Evolutionary conservation across 2,113 vertebrate genomes (phyloP).

Genomic region (Odobenus rosmarus): DNA sequence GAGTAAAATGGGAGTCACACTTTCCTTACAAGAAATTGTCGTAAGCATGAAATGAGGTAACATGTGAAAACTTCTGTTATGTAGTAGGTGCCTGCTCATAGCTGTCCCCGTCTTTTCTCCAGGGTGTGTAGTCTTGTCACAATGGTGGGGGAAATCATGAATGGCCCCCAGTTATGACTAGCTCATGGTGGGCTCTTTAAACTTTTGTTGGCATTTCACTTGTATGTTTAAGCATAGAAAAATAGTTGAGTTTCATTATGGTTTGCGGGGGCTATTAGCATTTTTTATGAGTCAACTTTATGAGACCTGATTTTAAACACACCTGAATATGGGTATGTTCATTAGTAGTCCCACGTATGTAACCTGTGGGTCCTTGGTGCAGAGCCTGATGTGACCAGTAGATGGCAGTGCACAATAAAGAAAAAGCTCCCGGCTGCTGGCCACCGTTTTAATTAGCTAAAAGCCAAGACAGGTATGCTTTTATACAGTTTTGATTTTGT

Average conservation of each 20-base stretch:
- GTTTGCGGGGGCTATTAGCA: not conserved
- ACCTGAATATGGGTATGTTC: not conserved
- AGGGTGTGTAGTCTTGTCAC: accelerated
- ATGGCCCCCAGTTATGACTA: too few species aligned
- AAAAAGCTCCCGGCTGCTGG: accelerated
- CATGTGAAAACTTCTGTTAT: accelerated
- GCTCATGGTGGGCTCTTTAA: not conserved
- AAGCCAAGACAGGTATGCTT: conserved; percentile 57
- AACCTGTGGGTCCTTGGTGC: not conserved
- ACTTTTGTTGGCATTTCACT: not conserved
- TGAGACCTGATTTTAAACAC: not conserved
- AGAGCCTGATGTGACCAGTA: conserved; percentile 76
- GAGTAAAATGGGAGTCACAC: accelerated
- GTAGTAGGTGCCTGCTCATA: accelerated
- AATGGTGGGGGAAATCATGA: too few species aligned
- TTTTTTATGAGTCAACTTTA: not conserved
- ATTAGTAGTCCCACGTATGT: accelerated
- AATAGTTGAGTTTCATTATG: not conserved
- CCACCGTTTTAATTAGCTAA: conserved; percentile 72
- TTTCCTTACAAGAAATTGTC: accelerated
- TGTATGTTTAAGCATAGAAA: not conserved
- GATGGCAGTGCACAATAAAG: conserved; percentile 87
- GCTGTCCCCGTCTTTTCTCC: not conserved
- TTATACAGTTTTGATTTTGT: conserved; percentile 53
- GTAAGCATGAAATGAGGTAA: not conserved